phyloP scores from a whole-genome alignment of 2,888 invertebrate species.

The Cantharis flavilabris region DNA sequence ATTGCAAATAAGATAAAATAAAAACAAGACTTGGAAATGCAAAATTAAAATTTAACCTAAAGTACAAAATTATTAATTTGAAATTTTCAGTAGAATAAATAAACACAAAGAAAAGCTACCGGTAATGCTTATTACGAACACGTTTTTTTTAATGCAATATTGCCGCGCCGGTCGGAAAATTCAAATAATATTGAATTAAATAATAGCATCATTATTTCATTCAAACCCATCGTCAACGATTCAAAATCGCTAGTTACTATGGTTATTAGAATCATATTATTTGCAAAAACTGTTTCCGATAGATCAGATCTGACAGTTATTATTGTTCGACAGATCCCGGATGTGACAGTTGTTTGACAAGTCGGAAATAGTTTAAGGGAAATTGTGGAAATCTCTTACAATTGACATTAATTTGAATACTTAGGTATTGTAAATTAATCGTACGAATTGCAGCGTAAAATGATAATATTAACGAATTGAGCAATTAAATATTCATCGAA shows the following conservation, averaged over 20 bases:
- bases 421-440: neutral
- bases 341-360: neutral
- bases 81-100: too few relatives aligned
- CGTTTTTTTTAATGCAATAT: neutral
- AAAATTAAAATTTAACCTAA: neutral
- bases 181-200: too few relatives aligned
- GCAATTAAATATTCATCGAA: neutral
- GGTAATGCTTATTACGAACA: too few relatives aligned
- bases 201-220: too few relatives aligned
- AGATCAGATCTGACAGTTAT: neutral
- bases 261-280: neutral
- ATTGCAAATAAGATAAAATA: constrained; percentile 2
- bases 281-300: neutral
- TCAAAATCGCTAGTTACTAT: neutral
- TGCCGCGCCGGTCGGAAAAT: too few relatives aligned
- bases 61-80: neutral
- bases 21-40: neutral
- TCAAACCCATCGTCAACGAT: neutral
- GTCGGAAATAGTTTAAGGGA: neutral
- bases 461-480: neutral
- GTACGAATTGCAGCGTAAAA: neutral
- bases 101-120: too few relatives aligned
- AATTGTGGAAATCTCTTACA: neutral
- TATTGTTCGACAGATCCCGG: too few relatives aligned
- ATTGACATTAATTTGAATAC: neutral